Percentiles rank a stretch among this genome's conserved stretches.
Conservation (phyloP, 2,113 vertebrate species). For the Antidorcas marsupialis region DNA sequence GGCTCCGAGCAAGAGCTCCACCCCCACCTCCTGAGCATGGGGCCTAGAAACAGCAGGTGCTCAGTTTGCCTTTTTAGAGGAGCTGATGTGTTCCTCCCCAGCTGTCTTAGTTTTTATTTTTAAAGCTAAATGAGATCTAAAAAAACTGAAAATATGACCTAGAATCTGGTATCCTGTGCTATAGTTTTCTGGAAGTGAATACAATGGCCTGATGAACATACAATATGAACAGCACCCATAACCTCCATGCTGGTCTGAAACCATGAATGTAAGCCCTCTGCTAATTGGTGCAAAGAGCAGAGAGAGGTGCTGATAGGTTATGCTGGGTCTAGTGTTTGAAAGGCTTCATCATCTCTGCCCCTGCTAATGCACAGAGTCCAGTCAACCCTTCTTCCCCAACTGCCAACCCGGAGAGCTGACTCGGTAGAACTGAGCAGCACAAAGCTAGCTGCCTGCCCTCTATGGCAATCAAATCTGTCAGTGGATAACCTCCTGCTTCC, state of each 20-base stretch:
- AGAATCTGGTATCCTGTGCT: neutral
- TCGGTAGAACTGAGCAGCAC: neutral
- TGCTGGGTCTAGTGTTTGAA: neutral
- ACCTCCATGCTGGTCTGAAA: neutral
- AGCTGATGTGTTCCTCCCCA: neutral
- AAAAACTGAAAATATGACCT: neutral
- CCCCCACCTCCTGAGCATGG: accelerated
- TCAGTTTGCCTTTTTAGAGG: neutral
- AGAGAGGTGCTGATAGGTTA: neutral
- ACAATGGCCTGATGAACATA: neutral
- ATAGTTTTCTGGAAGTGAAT: neutral
- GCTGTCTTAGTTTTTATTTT: neutral
- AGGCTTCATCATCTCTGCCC: neutral
- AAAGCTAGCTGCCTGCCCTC: neutral
- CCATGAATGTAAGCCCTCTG: neutral
- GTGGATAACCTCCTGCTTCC: accelerated
- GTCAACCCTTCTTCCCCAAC: neutral
- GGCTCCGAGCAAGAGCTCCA: neutral
- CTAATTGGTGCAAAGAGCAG: neutral
- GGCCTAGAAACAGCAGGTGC: accelerated
- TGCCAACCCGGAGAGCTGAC: neutral
- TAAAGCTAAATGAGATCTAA: neutral
- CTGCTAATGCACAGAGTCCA: neutral
- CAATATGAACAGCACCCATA: neutral
- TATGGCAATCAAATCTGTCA: neutral